Percentiles rank a stretch among this genome's conserved stretches.
Evolutionary conservation across 2,113 vertebrate genomes (phyloP).

Genomic region (Panurus biarmicus): DNA sequence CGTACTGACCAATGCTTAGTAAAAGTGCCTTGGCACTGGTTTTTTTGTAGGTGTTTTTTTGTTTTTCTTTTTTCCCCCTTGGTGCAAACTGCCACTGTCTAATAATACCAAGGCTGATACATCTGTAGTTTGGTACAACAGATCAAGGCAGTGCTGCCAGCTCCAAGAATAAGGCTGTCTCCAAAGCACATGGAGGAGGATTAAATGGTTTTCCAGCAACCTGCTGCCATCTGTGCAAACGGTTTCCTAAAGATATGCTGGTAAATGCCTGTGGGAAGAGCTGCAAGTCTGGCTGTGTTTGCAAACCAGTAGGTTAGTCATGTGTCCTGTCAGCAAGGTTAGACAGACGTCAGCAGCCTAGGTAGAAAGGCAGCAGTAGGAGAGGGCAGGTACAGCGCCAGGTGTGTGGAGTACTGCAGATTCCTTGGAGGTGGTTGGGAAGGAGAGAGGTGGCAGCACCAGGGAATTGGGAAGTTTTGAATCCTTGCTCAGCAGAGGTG

Average conservation of each 20-base stretch:
- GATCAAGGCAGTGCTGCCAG: conserved; percentile 1
- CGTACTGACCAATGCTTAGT: accelerated
- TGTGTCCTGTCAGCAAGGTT: background rate
- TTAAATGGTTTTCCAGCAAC: conserved; percentile 19
- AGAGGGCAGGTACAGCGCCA: background rate
- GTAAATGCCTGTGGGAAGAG: conserved; percentile 1
- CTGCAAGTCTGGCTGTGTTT: conserved; percentile 2
- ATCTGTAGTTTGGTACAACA: conserved; percentile 8
- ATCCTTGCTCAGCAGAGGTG: background rate
- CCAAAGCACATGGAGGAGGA: conserved; percentile 19
- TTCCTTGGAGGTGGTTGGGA: background rate
- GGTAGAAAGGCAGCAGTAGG: background rate
- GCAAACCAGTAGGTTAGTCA: background rate
- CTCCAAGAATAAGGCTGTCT: background rate
- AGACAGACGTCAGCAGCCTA: background rate
- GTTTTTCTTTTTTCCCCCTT: background rate
- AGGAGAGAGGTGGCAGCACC: background rate
- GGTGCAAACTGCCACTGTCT: background rate
- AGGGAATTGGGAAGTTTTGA: background rate
- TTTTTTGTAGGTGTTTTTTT: background rate
- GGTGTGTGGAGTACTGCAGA: accelerated
- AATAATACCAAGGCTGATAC: background rate
- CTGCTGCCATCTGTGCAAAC: conserved; percentile 45
- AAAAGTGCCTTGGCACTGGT: background rate
- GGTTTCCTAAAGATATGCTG: background rate